Evolutionary conservation across 2,797 vertebrate genomes (phyloP).

Genomic region (Neopelma chrysocephalum): DNA sequence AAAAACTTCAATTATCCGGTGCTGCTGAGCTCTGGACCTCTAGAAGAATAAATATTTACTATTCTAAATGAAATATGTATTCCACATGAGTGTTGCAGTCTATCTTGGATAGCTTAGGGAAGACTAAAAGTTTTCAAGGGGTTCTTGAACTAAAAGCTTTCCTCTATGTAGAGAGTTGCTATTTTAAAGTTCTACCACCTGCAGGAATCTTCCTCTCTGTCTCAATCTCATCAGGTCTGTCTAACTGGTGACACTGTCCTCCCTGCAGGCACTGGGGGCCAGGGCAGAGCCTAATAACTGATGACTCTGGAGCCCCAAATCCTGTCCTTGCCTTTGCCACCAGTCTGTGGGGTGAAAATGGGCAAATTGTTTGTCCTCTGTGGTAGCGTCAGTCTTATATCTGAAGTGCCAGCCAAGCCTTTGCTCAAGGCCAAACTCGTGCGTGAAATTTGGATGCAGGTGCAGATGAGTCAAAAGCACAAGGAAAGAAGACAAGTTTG

Average conservation of each 20-base stretch:
- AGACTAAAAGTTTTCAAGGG: not conserved
- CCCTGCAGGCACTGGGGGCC: not conserved
- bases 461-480: not conserved
- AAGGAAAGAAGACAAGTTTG: not conserved
- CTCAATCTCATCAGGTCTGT: not conserved
- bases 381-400: not conserved
- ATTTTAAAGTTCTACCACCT: not conserved
- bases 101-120: not conserved
- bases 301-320: not conserved
- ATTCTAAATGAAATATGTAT: not conserved
- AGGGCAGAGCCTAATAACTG: not conserved
- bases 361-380: not conserved
- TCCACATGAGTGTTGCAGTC: not conserved
- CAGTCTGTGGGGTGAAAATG: not conserved
- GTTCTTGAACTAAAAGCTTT: not conserved
- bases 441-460: not conserved
- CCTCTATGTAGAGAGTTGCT: not conserved
- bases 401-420: not conserved
- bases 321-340: not conserved
- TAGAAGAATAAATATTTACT: slow-evolving; percentile 26
- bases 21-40: not conserved
- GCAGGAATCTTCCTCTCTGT: not conserved
- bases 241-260: not conserved
- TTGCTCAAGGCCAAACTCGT: not conserved
- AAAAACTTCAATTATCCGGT: not conserved